Percentiles rank a stretch among this genome's conserved stretches.
These are phyloP conservation scores for Abramis brama DNA, from an alignment of 2,113 vertebrate species.

Conservation along the genomic window DNA sequence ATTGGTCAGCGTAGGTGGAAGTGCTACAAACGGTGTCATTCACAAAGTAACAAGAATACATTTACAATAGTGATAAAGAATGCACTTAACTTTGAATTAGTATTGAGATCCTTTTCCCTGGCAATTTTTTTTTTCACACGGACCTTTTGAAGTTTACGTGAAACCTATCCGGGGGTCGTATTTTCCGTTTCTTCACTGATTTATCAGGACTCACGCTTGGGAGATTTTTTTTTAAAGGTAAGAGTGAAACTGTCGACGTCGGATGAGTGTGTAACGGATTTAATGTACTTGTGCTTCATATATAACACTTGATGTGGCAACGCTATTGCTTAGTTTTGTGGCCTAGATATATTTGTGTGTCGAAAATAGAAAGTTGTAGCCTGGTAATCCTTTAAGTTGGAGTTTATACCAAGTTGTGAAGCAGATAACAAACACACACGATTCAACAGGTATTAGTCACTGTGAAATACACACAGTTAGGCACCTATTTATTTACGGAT, in stretches of 20 bases:
- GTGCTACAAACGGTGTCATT: conserved; percentile 38
- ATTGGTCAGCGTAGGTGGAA: conserved; percentile 44
- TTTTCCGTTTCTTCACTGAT: conserved; percentile 38
- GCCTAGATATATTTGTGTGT: background rate
- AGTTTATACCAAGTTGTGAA: conserved; percentile 15
- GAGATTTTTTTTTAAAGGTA: conserved; percentile 50
- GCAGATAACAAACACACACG: background rate
- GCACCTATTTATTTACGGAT: too few relatives aligned
- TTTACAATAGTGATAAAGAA: conserved; percentile 13
- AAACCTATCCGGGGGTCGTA: conserved; percentile 1
- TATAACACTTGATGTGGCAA: background rate
- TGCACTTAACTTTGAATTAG: background rate
- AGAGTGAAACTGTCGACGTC: conserved; percentile 22
- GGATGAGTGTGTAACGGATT: background rate
- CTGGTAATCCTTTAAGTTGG: background rate
- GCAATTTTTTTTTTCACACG: background rate
- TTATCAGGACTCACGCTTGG: conserved; percentile 34
- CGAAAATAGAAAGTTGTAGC: background rate
- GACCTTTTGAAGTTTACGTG: background rate
- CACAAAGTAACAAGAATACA: conserved; percentile 27
- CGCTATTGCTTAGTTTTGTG: background rate
- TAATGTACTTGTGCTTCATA: background rate
- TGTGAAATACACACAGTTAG: background rate
- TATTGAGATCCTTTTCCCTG: background rate
- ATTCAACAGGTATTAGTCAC: background rate